Evolutionary conservation across 2,797 vertebrate genomes (phyloP), one percentile per base, ranked within the genome.

Genomic region (Gallinago stenura): DNA sequence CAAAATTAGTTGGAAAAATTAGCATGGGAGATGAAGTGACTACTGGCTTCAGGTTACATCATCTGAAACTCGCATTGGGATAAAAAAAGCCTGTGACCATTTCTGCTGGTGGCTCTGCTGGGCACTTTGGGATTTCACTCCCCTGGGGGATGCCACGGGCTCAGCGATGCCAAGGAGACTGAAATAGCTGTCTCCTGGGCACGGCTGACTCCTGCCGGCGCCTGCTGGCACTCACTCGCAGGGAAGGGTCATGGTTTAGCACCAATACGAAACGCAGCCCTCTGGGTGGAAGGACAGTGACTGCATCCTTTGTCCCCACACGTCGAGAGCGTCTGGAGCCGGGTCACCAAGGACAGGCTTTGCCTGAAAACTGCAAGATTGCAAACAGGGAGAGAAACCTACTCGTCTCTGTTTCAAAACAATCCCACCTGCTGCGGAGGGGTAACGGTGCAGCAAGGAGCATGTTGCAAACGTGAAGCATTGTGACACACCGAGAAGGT

Each of bases 81-180:
- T 70, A 84, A 93, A 90, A 95, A 96, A 95, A 87, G 87, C 86
- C 71, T 2, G 31, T 61, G 89, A 89, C 43, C 20, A 13, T 58
- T 92, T 70, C 87, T 96, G 94, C 80, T 78, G 85, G 69, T 81
- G 72, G 69, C 78, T 70, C 87, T 83, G 89, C 89, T 75, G 93
- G 94, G 84, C 75, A 35, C 89, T 24, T 19, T 22, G 43, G 60
- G 64, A 85, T 76, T 66, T 26, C 39, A n/a, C n/a, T 93, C 87
- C 92, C 87, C 33, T 28, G 53, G 70, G 88, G 64, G 64, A 95
- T 62, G 77, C 50, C 85, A 72, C 54, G 73, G 79, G 86, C 77
- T 65, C 45, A 53, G 77, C 17, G 3, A 48, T 56, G 65, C 72
- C 89, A 87, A 69, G 83, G 15, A 89, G 35, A 30, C 69, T 56